These are phyloP conservation scores for Saturnia pavonia DNA, from an alignment of 2,888 invertebrate species.

Conservation along the genomic window DNA sequence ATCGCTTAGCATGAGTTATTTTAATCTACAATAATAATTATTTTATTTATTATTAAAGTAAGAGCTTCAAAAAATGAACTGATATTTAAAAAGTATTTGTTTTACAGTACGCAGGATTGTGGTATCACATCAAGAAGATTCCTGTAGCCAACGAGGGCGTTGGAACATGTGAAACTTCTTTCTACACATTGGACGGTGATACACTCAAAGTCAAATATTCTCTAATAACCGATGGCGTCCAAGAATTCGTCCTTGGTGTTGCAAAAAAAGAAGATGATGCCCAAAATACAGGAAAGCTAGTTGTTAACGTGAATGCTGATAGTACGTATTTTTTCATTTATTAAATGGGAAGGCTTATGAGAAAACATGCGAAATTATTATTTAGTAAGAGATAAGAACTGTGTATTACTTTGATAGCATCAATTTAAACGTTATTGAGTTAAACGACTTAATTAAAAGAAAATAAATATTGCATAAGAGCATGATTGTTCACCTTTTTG, in stretches of 20 bases:
- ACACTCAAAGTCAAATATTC: constrained; percentile 26
- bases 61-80: not conserved
- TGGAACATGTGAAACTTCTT: constrained; percentile 79
- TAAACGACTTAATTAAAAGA: no score
- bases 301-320: constrained; percentile 11
- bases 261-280: constrained; percentile 34
- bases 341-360: not conserved
- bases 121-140: constrained; percentile 83
- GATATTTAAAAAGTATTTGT: not conserved
- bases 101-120: constrained; percentile 77
- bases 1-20: no score
- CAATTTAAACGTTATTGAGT: no score
- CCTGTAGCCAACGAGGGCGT: constrained; percentile 78
- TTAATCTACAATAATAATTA: no score
- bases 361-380: no score
- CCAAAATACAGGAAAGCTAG: constrained; percentile 61
- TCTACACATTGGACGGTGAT: constrained; percentile 57
- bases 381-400: no score
- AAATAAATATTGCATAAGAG: no score
- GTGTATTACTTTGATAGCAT: no score
- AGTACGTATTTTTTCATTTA: not conserved
- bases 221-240: constrained; percentile 27
- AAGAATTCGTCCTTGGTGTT: constrained; percentile 26
- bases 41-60: not conserved
- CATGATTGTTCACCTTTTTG: no score